Percentiles rank a stretch among this genome's conserved stretches.
These are phyloP conservation scores for Porites evermanni DNA, from an alignment of 92 coral and sea anemone genomes.

Conservation along the genomic window DNA sequence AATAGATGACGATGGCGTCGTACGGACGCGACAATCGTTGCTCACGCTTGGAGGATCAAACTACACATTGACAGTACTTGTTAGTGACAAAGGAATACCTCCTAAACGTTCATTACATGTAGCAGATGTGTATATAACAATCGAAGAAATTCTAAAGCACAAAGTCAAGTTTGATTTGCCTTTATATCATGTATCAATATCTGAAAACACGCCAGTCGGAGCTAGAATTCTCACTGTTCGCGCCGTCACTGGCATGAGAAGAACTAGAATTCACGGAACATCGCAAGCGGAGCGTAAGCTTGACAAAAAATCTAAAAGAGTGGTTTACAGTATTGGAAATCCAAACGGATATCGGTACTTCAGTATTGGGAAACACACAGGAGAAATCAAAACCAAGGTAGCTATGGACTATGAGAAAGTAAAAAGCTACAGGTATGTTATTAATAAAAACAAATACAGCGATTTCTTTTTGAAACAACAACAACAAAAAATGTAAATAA, in stretches of 20 bases:
- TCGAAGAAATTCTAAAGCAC: slow-evolving; percentile 60
- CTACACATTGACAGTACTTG: slow-evolving; percentile 63
- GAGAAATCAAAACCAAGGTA: slow-evolving; percentile 57
- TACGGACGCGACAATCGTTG: slow-evolving; percentile 59
- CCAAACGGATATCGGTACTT: slow-evolving; percentile 40
- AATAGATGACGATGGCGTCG: slow-evolving; percentile 76
- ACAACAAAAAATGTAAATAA: no score
- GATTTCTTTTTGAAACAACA: no score
- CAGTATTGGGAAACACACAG: slow-evolving; percentile 72
- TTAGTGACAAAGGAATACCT: slow-evolving; percentile 77
- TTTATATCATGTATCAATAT: slow-evolving; percentile 61
- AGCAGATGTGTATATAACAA: slow-evolving; percentile 62
- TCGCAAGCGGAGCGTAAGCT: slow-evolving; percentile 44
- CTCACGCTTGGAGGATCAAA: slow-evolving; percentile 53
- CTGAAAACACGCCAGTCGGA: slow-evolving; percentile 74
- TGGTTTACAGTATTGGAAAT: slow-evolving; percentile 72
- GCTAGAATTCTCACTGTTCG: slow-evolving; percentile 78
- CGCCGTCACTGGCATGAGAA: slow-evolving; percentile 71
- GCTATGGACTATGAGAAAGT: slow-evolving; percentile 72
- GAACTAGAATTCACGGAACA: slow-evolving; percentile 25
- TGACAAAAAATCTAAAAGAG: slow-evolving; percentile 46
- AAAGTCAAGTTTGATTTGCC: slow-evolving; percentile 83
- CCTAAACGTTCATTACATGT: slow-evolving; percentile 58
- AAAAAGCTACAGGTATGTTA: slow-evolving; percentile 70
- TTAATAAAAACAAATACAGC: neutral